Percentiles rank a stretch among this genome's conserved stretches.
Conservation (phyloP, 2,113 vertebrate genomes). For the Axis porcinus region DNA sequence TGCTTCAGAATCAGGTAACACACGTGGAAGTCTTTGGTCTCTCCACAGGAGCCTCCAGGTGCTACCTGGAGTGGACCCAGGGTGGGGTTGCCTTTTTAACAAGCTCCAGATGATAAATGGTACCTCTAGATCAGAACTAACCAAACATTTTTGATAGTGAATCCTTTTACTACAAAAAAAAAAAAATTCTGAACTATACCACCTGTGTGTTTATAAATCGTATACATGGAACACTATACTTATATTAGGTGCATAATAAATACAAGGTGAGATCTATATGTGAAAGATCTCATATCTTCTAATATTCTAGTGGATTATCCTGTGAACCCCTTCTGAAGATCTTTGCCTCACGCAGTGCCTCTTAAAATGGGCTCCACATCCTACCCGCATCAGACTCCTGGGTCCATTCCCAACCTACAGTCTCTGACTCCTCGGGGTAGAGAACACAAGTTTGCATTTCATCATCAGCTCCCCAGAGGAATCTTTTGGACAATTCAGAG, state of each 20-base stretch:
- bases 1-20: constrained; percentile 93
- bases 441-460: not conserved
- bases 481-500: not conserved
- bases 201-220: not conserved
- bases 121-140: not conserved
- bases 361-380: not conserved
- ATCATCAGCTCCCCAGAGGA: not conserved
- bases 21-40: not conserved
- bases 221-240: not conserved
- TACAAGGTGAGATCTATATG: not conserved
- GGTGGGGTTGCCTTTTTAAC: not conserved
- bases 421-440: not conserved
- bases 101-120: not conserved
- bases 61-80: not conserved
- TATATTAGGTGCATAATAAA: not conserved
- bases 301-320: not conserved
- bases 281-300: not conserved
- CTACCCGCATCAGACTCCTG: not conserved
- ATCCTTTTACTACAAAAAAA: not conserved
- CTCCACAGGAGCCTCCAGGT: not conserved
- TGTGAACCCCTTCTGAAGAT: not conserved
- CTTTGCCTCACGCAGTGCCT: not conserved
- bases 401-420: not conserved
- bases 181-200: not conserved
- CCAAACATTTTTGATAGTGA: not conserved